Evolutionary conservation across 2,113 vertebrate genomes (phyloP), one percentile per base, ranked within the genome.

Genomic region (Etheostoma spectabile): DNA sequence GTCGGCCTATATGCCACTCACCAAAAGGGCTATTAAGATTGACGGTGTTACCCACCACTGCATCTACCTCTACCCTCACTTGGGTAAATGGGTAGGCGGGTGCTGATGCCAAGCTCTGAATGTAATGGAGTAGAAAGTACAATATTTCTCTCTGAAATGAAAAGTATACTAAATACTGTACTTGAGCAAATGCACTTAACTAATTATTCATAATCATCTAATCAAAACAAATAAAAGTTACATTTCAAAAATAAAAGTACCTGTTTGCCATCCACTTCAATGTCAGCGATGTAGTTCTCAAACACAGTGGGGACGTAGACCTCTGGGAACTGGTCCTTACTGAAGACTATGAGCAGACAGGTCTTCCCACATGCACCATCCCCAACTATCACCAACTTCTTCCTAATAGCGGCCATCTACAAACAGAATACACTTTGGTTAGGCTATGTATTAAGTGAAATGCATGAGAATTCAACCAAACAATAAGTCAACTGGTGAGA

Each of bases 231-330:
- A 30, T 22, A 48, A 16, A 3, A 21, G 1, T 15, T 6, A 64
- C 5, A 63, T 19, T 22, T 46, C 19, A 42, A 67, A 66, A 1
- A 38, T 3, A 2, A 48, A 42, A 51, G 77, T 74, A 99, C 98
- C 97, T 99, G 98, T 93, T 99, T 99, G 64, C 97, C 92, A 0
- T 99, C 98, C 14, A 99, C 98, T 93, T 99, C 98, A 14, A 99
- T 99, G 93, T 99, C 98, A 0, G 98, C 98, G 0, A 99, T 99
- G 94, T 99, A 99, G 96, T 99, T 99, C 93, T 99, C 98, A 1
- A 99, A 99, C 74, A 99, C 98, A 0, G 98, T 99, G 14, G 98
- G 98, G 49, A 99, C 98, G 0, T 99, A 99, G 79, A 99, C 98
- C 74, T 99, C 98, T 0, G 98, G 98, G 91, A 99, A 99, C 94